phyloP scores from a whole-genome alignment of 2,797 vertebrate genomes.

The Loriculus beryllinus region DNA sequence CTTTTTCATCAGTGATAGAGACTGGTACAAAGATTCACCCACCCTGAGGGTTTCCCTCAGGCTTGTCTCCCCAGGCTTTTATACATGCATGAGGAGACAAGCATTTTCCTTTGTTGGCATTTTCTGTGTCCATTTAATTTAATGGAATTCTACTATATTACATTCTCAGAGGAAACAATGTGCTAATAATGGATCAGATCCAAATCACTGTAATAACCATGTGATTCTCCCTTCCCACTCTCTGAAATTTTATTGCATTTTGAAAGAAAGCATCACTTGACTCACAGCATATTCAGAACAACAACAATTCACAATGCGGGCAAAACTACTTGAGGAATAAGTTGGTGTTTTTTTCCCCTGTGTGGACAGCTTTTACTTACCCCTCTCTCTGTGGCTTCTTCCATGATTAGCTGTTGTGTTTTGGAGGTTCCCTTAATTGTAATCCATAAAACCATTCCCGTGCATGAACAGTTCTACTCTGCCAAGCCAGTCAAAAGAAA shows the following conservation, averaged over 20 bases:
- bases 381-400: constrained; percentile 81
- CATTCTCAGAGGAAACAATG: not conserved
- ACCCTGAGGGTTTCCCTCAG: not conserved
- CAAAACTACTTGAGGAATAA: not conserved
- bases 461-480: constrained; percentile 81
- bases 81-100: not conserved
- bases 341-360: rapidly evolving
- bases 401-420: constrained; percentile 77
- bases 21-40: not conserved
- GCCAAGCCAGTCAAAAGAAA: constrained; percentile 72
- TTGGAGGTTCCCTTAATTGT: constrained; percentile 81
- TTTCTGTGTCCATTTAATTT: not conserved
- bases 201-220: not conserved
- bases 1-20: not conserved
- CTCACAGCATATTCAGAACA: not conserved
- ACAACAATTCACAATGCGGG: not conserved
- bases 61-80: not conserved
- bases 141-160: not conserved
- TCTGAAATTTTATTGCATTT: not conserved
- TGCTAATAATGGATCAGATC: not conserved
- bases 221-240: not conserved
- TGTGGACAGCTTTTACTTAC: constrained; percentile 47
- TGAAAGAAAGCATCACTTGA: not conserved
- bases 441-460: constrained; percentile 87
- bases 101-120: not conserved